A percentile compares a stretch with the other conserved stretches of the same genome.
phyloP scores from a whole-genome alignment of 2,888 invertebrate species.

The Leptinotarsa peninsularis region DNA sequence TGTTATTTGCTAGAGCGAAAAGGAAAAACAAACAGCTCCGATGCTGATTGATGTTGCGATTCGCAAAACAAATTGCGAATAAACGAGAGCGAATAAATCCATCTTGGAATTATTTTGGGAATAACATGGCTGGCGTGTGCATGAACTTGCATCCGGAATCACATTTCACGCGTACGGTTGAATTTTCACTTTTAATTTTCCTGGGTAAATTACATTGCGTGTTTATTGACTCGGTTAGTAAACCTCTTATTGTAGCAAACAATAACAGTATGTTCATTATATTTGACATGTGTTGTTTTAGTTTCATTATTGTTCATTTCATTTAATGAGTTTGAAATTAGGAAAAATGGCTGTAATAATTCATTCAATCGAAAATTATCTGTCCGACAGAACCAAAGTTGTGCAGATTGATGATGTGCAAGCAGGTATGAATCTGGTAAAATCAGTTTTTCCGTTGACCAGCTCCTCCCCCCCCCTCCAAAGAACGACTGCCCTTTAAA shows the following conservation, averaged over 20 bases:
- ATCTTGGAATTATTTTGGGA: slow-evolving; percentile 13
- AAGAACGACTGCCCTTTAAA: no score
- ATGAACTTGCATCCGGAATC: not conserved
- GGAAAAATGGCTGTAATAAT: no score
- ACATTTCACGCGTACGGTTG: not conserved
- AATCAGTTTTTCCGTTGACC: no score
- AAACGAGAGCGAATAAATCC: slow-evolving; percentile 6
- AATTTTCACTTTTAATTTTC: not conserved
- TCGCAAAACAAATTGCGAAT: not conserved
- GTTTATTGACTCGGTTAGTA: not conserved
- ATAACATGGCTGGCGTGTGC: not conserved
- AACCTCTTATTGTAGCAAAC: not conserved
- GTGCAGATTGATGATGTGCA: no score
- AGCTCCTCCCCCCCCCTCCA: no score
- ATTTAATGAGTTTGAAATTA: no score
- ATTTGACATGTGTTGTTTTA: no score
- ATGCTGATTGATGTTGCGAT: slow-evolving; percentile 7
- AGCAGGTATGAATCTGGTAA: no score
- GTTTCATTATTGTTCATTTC: no score
- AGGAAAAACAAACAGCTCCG: slow-evolving; percentile 2
- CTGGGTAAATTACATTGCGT: not conserved
- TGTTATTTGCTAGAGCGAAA: slow-evolving; percentile 7
- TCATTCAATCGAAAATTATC: no score
- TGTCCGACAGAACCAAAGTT: no score
- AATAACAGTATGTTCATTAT: no score